Percentiles rank a stretch among this genome's conserved stretches.
phyloP scores from a whole-genome alignment of 2,797 vertebrate genomes.

The Anabas testudineus region DNA sequence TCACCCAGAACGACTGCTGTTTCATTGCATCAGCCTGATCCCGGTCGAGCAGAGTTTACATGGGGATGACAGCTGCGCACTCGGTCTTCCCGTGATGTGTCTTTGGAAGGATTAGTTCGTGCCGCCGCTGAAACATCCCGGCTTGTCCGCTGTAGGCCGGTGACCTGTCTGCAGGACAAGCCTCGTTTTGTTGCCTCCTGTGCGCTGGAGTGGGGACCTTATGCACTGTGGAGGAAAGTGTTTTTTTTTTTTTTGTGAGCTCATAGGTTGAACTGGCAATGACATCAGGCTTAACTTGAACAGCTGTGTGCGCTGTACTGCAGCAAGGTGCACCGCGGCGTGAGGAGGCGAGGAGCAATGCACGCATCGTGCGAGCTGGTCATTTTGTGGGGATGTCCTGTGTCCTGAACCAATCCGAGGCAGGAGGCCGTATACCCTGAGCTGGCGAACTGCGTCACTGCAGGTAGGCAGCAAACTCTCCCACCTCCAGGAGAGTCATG shows the following conservation, averaged over 20 bases:
- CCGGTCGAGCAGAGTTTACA: constrained; percentile 20
- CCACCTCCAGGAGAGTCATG: constrained; percentile 70
- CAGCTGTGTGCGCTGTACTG: constrained; percentile 47
- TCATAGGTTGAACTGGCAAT: constrained; percentile 52
- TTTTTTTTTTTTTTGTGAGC: constrained; percentile 43
- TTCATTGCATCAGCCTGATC: constrained; percentile 22
- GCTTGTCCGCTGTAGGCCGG: constrained; percentile 36
- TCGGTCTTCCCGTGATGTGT: constrained; percentile 61
- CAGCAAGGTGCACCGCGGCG: constrained; percentile 60
- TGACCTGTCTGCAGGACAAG: constrained; percentile 28
- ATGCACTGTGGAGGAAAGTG: constrained; percentile 53
- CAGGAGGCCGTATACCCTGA: constrained; percentile 60
- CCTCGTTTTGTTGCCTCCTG: constrained; percentile 2
- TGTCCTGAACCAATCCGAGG: constrained; percentile 53
- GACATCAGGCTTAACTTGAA: constrained; percentile 57
- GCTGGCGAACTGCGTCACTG: constrained; percentile 86
- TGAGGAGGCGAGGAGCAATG: constrained; percentile 45
- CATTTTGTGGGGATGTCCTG: constrained; percentile 46
- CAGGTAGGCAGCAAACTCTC: constrained; percentile 81
- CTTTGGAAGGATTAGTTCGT: constrained; percentile 59
- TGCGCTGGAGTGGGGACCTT: constrained; percentile 16
- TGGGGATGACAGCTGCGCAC: constrained; percentile 67
- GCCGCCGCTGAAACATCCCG: constrained; percentile 47
- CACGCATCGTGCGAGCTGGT: constrained; percentile 48
- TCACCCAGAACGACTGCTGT: constrained; percentile 41